Evolutionary conservation across 2,113 vertebrate species (phyloP), one percentile per base, ranked within the genome.

Genomic region (Manacus vitellinus): DNA sequence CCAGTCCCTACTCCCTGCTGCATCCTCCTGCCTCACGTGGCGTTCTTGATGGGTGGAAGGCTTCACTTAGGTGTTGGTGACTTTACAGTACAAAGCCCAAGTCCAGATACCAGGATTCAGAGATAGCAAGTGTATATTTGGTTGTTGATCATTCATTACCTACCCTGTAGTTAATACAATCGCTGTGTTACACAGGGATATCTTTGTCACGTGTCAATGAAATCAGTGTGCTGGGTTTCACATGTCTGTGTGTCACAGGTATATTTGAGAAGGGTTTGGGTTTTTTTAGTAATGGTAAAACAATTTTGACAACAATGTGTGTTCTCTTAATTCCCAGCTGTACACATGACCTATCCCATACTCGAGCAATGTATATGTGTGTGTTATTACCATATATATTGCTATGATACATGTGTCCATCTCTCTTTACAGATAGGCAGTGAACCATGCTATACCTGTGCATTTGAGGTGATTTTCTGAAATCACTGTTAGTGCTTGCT

Each of bases 1-100:
- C 70, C 56, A 51, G 18, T 44, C 12, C 4, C 18, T 13, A 39
- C 49, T 88, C 61, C 47, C 47, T 52, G 47, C 0, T 0, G 5
- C 35, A 6, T 31, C 51, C 52, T 76, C 14, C 72, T 56, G 51
- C 35, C 46, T 80, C 43, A 39, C 12, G 47, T 2, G 63, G 14
- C 7, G 9, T 44, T 85, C 78, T 51, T 49, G 12, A 8, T 30
- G 21, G 3, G 5, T 27, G 4, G 41, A 76, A 65, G 37, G 20
- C 41, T 88, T 79, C 27, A 8, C n/a, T 81, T 58, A 49, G 6
- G 8, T 35, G 13, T 33, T 39, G 17, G 28, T 46, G 18, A 30
- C 15, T 63, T 90, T 39, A 25, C 8, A 79, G 14, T 7, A 6
- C 51, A 43, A 79, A 94, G 15, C 27, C 13, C 19, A 27, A 67